phyloP scores from a whole-genome alignment of 2,797 vertebrate species.

The Coccyzus lansbergi region DNA sequence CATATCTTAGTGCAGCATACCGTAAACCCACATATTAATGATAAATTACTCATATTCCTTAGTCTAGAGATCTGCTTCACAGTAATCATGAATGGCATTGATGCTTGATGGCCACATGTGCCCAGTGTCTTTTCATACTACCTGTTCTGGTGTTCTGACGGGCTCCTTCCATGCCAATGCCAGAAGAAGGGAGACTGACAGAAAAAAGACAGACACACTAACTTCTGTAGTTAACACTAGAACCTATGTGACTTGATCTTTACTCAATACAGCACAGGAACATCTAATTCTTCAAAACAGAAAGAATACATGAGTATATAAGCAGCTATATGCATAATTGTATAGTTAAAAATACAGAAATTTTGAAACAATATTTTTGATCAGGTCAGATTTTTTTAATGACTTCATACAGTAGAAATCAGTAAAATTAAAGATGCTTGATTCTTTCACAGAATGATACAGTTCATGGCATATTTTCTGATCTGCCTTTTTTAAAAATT shows the following conservation, averaged over 20 bases:
- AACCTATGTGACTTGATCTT: neutral
- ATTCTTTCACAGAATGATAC: neutral
- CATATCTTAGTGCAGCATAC: constrained; percentile 59
- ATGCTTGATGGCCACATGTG: neutral
- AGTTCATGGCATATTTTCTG: neutral
- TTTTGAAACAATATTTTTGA: constrained; percentile 37
- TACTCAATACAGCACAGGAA: neutral
- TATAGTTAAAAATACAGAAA: constrained; percentile 9
- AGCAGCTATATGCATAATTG: constrained; percentile 33
- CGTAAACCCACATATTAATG: constrained; percentile 47
- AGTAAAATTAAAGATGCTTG: constrained; percentile 3
- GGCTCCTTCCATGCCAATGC: neutral
- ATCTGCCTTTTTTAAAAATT: constrained; percentile 34
- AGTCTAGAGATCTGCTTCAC: constrained; percentile 35
- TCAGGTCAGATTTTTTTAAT: constrained; percentile 47
- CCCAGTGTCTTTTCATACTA: neutral
- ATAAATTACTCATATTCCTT: constrained; percentile 41
- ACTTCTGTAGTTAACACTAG: neutral
- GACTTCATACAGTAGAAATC: constrained; percentile 52
- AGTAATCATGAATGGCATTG: neutral
- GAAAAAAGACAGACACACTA: neutral
- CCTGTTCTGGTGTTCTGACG: neutral
- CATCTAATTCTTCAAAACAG: constrained; percentile 42
- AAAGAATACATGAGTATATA: constrained; percentile 9
- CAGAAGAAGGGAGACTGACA: neutral